Evolutionary conservation across 37 sponge, comb jelly and placozoan species (phyloP), one percentile per base, ranked within the genome.

Genomic region (Aphrocallistes beatrix): DNA sequence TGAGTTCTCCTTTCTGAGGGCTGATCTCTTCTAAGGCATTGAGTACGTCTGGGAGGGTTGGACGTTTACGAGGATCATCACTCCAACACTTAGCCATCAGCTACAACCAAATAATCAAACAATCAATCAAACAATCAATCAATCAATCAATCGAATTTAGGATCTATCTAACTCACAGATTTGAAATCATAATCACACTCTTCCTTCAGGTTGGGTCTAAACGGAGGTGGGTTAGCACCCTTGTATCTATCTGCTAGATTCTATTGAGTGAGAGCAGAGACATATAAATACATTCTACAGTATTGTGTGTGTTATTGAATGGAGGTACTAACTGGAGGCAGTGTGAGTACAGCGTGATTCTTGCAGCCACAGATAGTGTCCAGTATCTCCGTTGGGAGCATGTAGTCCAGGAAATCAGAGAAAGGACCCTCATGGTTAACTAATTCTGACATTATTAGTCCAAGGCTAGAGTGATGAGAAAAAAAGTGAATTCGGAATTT

Each of bases 1-100:
- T 88, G 16, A 88, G 83, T 85, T 91, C 92, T 89, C 92, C 89
- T 38, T 81, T 48, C 60, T 87, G 87, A 6, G 88, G 88, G 85
- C 87, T 81, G 36, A 87, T 39, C 19, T 23, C 21, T 51, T 90
- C 84, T 10, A 90, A 83, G 21, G 87, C 81, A 39, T 90, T 90
- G 40, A 90, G 88, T 3, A 90, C 42, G 0, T 40, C 82, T 0
- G 38, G 38, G 83, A 90, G 84, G 37, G 88, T 47, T 0, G 90
- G 90, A 1, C 90, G 84, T 38, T 85, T 50, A 10, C 34, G 36
- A 28, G 90, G 75, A 39, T 84, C 84, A 40, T 89, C 90, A 23
- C 38, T 23, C 90, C 90, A 89, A 13, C 84, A 39, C 8, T 38
- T 81, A 9, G 28, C 23, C 36, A 88, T 39, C 37, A 89, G 82